Conservation (phyloP, 2,888 invertebrate genomes). For the Atethmia centrago region DNA sequence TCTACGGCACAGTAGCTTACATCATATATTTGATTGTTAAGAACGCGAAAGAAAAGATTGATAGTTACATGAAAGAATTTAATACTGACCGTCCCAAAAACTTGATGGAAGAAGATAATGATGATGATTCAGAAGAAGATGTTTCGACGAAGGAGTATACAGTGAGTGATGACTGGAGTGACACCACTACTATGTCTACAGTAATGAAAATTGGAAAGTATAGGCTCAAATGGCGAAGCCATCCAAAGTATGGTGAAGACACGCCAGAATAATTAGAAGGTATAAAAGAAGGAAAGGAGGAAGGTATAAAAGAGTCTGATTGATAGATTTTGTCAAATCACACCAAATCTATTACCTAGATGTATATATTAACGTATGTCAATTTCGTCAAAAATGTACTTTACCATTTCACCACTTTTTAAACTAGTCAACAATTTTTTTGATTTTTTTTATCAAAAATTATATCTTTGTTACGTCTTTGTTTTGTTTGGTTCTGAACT, state of each 20-base stretch:
- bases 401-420: too few relatives aligned
- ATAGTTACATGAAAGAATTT: background rate
- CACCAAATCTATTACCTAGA: too few relatives aligned
- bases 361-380: too few relatives aligned
- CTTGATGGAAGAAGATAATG: background rate
- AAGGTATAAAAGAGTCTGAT: background rate
- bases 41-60: background rate
- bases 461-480: too few relatives aligned
- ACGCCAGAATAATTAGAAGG: too few relatives aligned
- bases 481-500: too few relatives aligned
- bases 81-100: background rate
- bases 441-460: too few relatives aligned
- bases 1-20: constrained; percentile 25
- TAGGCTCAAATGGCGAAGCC: background rate
- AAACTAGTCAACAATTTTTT: too few relatives aligned
- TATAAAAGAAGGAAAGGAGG: background rate
- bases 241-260: background rate
- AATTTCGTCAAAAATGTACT: too few relatives aligned
- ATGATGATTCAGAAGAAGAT: background rate
- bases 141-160: background rate
- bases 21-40: constrained; percentile 27
- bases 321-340: background rate
- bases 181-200: background rate
- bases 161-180: background rate
- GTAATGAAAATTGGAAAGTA: background rate